Conservation (phyloP, 2,888 invertebrate species). For the Eupithecia vulgata region DNA sequence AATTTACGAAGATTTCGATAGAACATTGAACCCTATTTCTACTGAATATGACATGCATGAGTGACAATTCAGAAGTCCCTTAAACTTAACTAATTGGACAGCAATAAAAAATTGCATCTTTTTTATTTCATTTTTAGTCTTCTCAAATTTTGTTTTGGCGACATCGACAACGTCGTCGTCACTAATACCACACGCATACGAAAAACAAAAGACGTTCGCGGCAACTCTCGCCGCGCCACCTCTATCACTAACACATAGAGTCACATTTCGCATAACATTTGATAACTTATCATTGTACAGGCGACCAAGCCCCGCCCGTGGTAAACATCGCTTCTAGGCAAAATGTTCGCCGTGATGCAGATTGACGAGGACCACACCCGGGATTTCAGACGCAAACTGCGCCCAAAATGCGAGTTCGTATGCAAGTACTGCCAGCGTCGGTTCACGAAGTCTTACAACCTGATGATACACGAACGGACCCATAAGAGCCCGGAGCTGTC, state of each 20-base stretch:
- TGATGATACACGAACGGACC: slow-evolving; percentile 99
- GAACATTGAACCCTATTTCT: background rate
- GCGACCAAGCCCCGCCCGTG: slow-evolving; percentile 80
- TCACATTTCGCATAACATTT: slow-evolving; percentile 65
- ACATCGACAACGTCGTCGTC: background rate
- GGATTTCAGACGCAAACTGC: slow-evolving; percentile 94
- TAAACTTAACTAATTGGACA: background rate
- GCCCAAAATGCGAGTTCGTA: slow-evolving; percentile 98
- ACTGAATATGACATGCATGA: background rate
- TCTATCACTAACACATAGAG: slow-evolving; percentile 49
- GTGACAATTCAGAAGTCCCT: background rate
- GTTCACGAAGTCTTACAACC: slow-evolving; percentile 99
- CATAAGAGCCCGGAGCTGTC: slow-evolving; percentile 98
- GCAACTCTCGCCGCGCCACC: background rate
- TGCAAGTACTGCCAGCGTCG: slow-evolving; percentile 99
- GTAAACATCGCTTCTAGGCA: slow-evolving; percentile 82
- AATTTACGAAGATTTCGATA: background rate
- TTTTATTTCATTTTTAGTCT: background rate
- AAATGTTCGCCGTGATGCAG: slow-evolving; percentile 96
- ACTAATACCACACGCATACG: background rate
- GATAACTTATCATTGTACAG: slow-evolving; percentile 77
- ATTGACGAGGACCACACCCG: slow-evolving; percentile 94
- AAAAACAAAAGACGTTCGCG: background rate
- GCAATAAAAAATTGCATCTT: background rate
- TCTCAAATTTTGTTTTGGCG: background rate